These are phyloP conservation scores for Brachyalestes nurse DNA, from an alignment of 2,797 vertebrate genomes.

Conservation along the genomic window DNA sequence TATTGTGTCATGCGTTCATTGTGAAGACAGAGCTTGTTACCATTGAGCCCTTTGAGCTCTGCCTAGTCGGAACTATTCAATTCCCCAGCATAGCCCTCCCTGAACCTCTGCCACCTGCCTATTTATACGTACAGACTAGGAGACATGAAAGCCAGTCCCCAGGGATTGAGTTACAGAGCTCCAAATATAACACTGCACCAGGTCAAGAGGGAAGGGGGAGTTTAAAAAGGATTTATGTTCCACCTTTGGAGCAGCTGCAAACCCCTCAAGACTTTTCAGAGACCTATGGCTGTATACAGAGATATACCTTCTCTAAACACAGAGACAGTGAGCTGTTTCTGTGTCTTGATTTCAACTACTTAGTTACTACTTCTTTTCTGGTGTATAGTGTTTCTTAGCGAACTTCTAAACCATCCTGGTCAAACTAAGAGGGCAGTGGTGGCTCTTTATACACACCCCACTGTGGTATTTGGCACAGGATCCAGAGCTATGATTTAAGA, in stretches of 20 bases:
- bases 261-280: constrained; percentile 62
- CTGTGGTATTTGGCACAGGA: constrained; percentile 50
- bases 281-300: constrained; percentile 1
- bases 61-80: constrained; percentile 52
- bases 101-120: constrained; percentile 68
- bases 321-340: background rate
- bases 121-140: constrained; percentile 69
- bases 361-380: background rate
- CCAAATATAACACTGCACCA: constrained; percentile 73
- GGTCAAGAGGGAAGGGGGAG: constrained; percentile 38
- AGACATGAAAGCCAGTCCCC: constrained; percentile 61
- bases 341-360: background rate
- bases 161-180: constrained; percentile 72
- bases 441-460: background rate
- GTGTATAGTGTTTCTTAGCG: background rate
- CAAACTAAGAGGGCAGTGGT: background rate
- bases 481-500: constrained; percentile 36
- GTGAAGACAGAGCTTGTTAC: constrained; percentile 27
- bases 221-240: constrained; percentile 59
- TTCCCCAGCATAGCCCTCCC: constrained; percentile 53
- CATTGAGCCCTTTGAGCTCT: constrained; percentile 10
- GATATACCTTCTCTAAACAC: background rate
- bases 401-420: background rate
- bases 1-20: constrained; percentile 12
- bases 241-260: constrained; percentile 71